phyloP scores from a whole-genome alignment of 2,888 invertebrate species.

The Pseudeuparius sepicola region DNA sequence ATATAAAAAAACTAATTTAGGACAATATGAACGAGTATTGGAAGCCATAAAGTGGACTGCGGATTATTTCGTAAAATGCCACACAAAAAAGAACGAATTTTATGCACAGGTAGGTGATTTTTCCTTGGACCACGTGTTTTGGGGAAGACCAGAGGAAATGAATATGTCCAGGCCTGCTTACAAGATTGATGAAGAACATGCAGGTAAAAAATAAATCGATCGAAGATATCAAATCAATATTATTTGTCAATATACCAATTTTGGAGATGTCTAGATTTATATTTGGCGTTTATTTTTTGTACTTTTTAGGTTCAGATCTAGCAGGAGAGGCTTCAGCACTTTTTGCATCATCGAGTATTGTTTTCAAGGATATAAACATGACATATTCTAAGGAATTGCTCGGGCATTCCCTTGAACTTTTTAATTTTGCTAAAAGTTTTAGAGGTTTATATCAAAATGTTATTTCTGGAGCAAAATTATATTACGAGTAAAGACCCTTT shows the following conservation, averaged over 20 bases:
- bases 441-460: conserved; percentile 44
- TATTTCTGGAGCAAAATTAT: conserved; percentile 42
- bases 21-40: conserved; percentile 39
- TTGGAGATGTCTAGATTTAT: too few species aligned
- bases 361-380: conserved; percentile 39
- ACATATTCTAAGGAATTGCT: conserved; percentile 39
- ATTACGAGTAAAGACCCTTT: conserved; percentile 39
- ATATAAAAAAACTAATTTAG: too few species aligned
- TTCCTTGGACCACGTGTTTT: conserved; percentile 45
- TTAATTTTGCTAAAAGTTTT: conserved; percentile 42
- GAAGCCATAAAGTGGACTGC: conserved; percentile 47
- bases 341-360: conserved; percentile 44
- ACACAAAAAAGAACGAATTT: conserved; percentile 41
- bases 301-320: conserved; percentile 41
- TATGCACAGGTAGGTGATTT: conserved; percentile 51
- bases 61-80: conserved; percentile 51
- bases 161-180: conserved; percentile 47
- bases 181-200: conserved; percentile 45
- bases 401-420: conserved; percentile 43
- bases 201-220: conserved; percentile 30
- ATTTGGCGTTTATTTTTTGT: too few species aligned
- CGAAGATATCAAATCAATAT: background rate
- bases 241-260: too few species aligned
- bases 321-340: conserved; percentile 52
- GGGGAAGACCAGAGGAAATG: conserved; percentile 54